These are phyloP conservation scores for Propithecus perrieri DNA, from an alignment of 2,797 vertebrate species.

Conservation along the genomic window DNA sequence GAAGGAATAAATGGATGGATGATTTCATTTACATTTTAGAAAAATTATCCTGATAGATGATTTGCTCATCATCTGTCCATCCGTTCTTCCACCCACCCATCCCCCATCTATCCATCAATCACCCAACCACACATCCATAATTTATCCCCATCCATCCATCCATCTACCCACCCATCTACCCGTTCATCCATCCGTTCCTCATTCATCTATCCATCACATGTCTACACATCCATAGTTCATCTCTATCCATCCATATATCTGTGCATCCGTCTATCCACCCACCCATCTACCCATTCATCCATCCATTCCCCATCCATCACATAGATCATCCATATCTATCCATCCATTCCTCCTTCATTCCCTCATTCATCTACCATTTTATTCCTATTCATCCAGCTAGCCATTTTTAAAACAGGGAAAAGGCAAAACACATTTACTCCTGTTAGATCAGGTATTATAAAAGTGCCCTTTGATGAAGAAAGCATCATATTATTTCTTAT, in stretches of 20 bases:
- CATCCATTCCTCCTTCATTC: background rate
- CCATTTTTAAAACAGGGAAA: slow-evolving; percentile 5
- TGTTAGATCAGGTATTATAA: slow-evolving; percentile 34
- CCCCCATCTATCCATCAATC: too few relatives aligned
- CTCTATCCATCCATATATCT: too few relatives aligned
- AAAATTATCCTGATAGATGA: background rate
- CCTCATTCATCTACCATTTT: background rate
- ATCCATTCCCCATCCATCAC: too few relatives aligned
- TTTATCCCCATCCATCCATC: background rate
- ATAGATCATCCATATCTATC: background rate
- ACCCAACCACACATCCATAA: too few relatives aligned
- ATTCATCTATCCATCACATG: background rate
- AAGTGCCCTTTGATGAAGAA: slow-evolving; percentile 57
- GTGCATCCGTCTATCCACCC: too few relatives aligned
- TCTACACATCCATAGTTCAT: background rate
- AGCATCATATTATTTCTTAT: slow-evolving; percentile 29
- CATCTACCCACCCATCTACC: background rate
- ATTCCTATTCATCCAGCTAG: background rate
- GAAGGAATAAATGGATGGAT: background rate
- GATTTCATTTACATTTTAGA: background rate
- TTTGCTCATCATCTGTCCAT: background rate
- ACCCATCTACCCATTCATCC: too few relatives aligned
- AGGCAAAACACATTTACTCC: slow-evolving; percentile 19
- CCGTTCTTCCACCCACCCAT: fast-evolving
- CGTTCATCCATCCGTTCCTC: background rate